Conservation (phyloP, 2,797 vertebrate genomes). For the Anguilla obscura region DNA sequence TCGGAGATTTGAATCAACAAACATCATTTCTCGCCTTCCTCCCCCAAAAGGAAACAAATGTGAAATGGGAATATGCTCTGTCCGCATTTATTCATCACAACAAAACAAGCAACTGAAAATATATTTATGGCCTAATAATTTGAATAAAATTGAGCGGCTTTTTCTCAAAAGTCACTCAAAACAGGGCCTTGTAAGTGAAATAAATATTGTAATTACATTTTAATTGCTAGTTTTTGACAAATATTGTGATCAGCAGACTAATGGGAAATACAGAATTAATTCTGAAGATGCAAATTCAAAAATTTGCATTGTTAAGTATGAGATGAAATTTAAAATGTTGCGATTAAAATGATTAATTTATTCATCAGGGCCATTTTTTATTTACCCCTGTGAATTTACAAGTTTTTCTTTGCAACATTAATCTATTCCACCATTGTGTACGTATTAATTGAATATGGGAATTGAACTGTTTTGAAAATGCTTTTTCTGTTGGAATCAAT, state of each 20-base stretch:
- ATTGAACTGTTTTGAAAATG: background rate
- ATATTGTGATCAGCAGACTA: background rate
- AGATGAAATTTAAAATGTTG: slow-evolving; percentile 7
- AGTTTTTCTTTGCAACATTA: background rate
- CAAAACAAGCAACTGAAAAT: background rate
- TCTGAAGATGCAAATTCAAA: slow-evolving; percentile 8
- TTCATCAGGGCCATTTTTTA: background rate
- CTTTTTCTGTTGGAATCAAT: background rate
- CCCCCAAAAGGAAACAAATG: background rate
- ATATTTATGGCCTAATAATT: background rate
- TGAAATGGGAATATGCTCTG: background rate
- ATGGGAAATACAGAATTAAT: slow-evolving; percentile 11
- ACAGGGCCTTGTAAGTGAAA: background rate
- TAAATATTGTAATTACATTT: slow-evolving; percentile 23
- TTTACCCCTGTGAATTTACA: slow-evolving; percentile 8
- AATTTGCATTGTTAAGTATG: slow-evolving; percentile 23
- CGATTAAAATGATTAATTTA: slow-evolving; percentile 23
- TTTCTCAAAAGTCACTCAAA: background rate
- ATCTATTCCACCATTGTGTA: background rate
- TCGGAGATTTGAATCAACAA: background rate
- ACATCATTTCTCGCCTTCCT: background rate
- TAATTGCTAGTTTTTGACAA: slow-evolving; percentile 15
- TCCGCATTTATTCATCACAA: slow-evolving; percentile 1
- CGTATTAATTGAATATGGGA: background rate
- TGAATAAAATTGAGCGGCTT: background rate